Evolutionary conservation across 2,888 invertebrate species (phyloP), one percentile per base, ranked within the genome.

Genomic region (Byasa hedistus): DNA sequence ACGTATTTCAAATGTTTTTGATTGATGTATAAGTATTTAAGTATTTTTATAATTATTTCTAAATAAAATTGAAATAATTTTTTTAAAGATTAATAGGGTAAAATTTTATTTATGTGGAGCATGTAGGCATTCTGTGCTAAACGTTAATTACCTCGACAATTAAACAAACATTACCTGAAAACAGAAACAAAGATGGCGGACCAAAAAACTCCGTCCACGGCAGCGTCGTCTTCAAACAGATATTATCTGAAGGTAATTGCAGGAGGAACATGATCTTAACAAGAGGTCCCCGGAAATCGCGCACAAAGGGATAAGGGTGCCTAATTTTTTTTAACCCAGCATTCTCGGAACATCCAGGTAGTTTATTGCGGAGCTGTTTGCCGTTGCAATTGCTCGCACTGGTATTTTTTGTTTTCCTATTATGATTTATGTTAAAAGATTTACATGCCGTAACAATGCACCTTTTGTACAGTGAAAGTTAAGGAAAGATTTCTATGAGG

Each of bases 361-460:
- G 66, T 61, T 62, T 17, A 63, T 57, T 62, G 63, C 51, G 22
- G n/a, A 44, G 48, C 23, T 57, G 44, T 21, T n/a, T 32, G 48
- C 17, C 54, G 19, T 27, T 62, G 66, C 66, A 65, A 61, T 66
- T 66, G 62, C 21, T 39, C 15, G 27, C 27, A 56, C 19, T 57
- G 57, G 39, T 27, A n/a, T 48, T 44, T 44, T 58, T 66, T 61
- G 44, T 54, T 52, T 27, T 3, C 54, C 61, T 66, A 66, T 66
- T 66, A 66, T 66, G 66, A 66, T 66, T 66, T 54, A 66, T 66
- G 57, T 62, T 61, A 22, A 61, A 65, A 60, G 48, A 51, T 65
- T 65, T 56, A 56, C 60, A 19, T 39, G 24, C 21, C 39, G 44
- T 21, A 63, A 66, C 61, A 62, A 66, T 58, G 44, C 52, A 3